phyloP scores from a whole-genome alignment of 2,113 vertebrate species.

The Datnioides undecimradiatus region DNA sequence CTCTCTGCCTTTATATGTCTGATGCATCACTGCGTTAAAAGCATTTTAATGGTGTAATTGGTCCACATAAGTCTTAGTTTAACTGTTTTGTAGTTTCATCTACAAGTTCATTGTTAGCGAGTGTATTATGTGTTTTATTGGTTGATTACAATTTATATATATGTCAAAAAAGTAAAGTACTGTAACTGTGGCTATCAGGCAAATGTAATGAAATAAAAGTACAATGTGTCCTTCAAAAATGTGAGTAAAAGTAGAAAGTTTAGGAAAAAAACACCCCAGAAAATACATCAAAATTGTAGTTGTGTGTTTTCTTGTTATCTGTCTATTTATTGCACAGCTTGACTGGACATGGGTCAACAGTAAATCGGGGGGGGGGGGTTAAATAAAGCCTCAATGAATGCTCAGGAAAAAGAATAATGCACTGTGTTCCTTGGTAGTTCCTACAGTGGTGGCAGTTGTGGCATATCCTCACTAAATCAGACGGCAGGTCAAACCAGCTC shows the following conservation, averaged over 20 bases:
- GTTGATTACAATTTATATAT: too few relatives aligned
- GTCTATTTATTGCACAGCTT: conserved; percentile 27
- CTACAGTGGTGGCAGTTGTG: conserved; percentile 39
- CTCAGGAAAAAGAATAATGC: conserved; percentile 29
- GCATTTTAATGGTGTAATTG: background rate
- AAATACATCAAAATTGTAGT: background rate
- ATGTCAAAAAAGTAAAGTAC: too few relatives aligned
- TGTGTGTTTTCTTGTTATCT: conserved; percentile 9
- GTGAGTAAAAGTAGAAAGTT: background rate
- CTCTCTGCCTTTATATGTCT: background rate
- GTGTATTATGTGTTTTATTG: too few relatives aligned
- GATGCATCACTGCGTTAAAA: background rate
- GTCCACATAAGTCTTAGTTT: background rate
- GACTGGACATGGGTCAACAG: conserved; percentile 22
- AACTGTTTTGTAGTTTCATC: too few relatives aligned
- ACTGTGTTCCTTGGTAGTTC: conserved; percentile 29
- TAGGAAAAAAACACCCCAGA: background rate
- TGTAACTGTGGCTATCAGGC: background rate
- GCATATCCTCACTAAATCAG: conserved; percentile 68
- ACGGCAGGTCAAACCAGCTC: conserved; percentile 36
- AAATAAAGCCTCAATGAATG: conserved; percentile 64
- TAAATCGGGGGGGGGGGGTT: conserved; percentile 63
- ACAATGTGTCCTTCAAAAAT: background rate
- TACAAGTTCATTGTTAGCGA: background rate
- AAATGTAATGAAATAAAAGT: background rate